Evolutionary conservation across 2,888 invertebrate species (phyloP).

Genomic region (Adineta ricciae): DNA sequence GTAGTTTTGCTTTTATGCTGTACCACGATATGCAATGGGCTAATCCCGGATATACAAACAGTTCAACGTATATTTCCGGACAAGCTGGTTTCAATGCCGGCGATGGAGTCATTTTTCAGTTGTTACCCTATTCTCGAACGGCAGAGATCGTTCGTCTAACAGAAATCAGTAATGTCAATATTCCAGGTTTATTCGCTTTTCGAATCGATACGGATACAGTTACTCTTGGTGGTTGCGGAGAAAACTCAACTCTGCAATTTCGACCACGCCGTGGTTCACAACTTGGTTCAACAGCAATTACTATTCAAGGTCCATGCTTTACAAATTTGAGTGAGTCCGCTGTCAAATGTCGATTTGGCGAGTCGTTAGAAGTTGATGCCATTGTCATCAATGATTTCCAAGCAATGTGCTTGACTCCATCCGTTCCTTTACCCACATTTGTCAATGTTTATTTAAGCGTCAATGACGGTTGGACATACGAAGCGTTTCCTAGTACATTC

Average conservation of each 20-base stretch:
- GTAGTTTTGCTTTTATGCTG: slow-evolving; percentile 21
- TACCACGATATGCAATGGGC: slow-evolving; percentile 23
- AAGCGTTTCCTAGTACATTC: not conserved
- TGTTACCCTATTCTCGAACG: slow-evolving; percentile 1
- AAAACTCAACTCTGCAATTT: too few relatives aligned
- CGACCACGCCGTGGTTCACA: not conserved
- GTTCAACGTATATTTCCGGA: not conserved
- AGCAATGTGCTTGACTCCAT: not conserved
- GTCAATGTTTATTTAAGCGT: not conserved
- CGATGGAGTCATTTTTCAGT: slow-evolving; percentile 2
- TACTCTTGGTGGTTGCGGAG: slow-evolving; percentile 13
- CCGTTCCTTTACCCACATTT: not conserved
- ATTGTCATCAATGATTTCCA: not conserved
- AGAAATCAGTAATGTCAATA: not conserved
- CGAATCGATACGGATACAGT: not conserved
- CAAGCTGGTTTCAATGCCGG: slow-evolving; percentile 28
- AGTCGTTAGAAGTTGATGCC: not conserved
- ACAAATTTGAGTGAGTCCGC: not conserved
- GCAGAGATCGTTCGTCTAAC: not conserved
- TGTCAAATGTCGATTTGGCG: not conserved
- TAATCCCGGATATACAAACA: not conserved
- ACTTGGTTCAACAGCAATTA: not conserved
- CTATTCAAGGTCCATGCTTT: slow-evolving; percentile 21
- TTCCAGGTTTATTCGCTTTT: slow-evolving; percentile 23
- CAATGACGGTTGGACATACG: not conserved